A percentile compares a stretch with the other conserved stretches of the same genome.
Evolutionary conservation across 2,113 vertebrate species (phyloP).

Genomic region (Alectura lathami): DNA sequence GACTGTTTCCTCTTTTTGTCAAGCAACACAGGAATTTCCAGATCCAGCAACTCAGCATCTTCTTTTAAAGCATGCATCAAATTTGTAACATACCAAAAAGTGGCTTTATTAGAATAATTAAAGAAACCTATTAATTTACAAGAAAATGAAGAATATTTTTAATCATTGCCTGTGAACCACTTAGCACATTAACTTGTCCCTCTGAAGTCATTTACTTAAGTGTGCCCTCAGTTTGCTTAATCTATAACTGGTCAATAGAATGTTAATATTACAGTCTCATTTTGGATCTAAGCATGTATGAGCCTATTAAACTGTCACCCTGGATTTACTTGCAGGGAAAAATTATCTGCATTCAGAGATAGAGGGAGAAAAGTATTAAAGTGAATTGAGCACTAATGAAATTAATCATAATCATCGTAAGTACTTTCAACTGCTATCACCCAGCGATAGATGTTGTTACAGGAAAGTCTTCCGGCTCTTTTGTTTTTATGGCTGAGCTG

Average conservation of each 20-base stretch:
- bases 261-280: constrained; percentile 83
- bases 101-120: constrained; percentile 74
- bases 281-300: constrained; percentile 76
- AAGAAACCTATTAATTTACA: constrained; percentile 71
- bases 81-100: constrained; percentile 13
- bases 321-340: constrained; percentile 79
- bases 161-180: constrained; percentile 61
- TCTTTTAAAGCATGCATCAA: neutral
- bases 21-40: neutral
- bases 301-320: constrained; percentile 84
- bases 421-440: constrained; percentile 66
- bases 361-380: constrained; percentile 74
- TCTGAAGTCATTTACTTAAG: constrained; percentile 72
- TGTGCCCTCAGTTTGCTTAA: constrained; percentile 69
- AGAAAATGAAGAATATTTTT: constrained; percentile 73
- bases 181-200: constrained; percentile 70
- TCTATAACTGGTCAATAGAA: constrained; percentile 80
- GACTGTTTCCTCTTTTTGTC: neutral
- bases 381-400: constrained; percentile 75
- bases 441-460: constrained; percentile 68
- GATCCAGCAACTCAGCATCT: constrained; percentile 26
- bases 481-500: constrained; percentile 10
- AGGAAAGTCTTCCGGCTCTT: neutral
- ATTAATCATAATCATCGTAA: constrained; percentile 71
- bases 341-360: constrained; percentile 72